These are phyloP conservation scores for Ceratosolen fusciceps DNA, from an alignment of 1,140 invertebrate genomes.

Conservation along the genomic window DNA sequence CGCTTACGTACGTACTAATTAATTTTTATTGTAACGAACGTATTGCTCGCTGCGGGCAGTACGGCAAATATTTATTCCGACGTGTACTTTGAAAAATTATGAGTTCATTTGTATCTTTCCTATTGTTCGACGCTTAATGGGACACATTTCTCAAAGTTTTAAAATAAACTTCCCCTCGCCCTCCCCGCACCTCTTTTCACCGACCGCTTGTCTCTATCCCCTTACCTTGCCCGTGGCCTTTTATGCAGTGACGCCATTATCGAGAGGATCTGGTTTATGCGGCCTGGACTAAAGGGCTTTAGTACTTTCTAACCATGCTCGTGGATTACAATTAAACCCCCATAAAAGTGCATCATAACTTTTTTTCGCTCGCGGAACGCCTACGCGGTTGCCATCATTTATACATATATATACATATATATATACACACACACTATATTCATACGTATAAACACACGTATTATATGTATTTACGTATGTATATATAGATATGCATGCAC, in stretches of 20 bases:
- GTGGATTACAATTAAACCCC: conserved; percentile 66
- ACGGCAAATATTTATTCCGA: conserved; percentile 4
- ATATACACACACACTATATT: too few relatives aligned
- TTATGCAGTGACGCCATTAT: conserved; percentile 33
- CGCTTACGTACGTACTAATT: conserved; percentile 11
- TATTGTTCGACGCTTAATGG: conserved; percentile 26
- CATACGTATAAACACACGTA: too few relatives aligned
- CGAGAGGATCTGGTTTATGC: conserved; percentile 46
- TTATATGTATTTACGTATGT: too few relatives aligned
- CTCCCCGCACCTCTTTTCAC: background rate
- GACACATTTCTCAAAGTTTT: conserved; percentile 25
- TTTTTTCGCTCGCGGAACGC: conserved; percentile 57
- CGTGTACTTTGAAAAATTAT: conserved; percentile 12
- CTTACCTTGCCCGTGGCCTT: background rate
- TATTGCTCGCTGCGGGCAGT: conserved; percentile 13
- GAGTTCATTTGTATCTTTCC: conserved; percentile 4
- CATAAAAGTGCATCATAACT: conserved; percentile 66
- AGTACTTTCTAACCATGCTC: conserved; percentile 68
- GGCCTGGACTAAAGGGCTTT: conserved; percentile 56
- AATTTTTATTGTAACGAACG: conserved; percentile 21
- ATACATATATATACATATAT: conserved; percentile 27
- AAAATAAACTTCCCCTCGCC: conserved; percentile 9
- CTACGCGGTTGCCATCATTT: conserved; percentile 48
- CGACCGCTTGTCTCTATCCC: background rate
- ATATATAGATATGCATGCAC: too few relatives aligned